Conservation (phyloP, 2,888 invertebrate species). For the Tinea trinotella region DNA sequence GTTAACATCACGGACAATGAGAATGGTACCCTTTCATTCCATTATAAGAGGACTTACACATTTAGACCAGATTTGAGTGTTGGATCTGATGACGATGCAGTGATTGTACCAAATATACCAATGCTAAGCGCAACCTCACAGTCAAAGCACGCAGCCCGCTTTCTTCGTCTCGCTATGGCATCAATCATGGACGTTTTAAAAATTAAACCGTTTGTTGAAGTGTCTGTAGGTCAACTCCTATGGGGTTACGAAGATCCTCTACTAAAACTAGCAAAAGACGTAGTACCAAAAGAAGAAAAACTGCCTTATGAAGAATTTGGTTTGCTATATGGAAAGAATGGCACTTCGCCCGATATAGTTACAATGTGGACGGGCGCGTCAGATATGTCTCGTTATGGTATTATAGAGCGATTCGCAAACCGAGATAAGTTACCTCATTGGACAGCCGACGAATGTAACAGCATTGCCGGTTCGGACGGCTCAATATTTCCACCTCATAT, state of each 20-base stretch:
- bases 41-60: slow-evolving; percentile 83
- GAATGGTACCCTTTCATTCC: slow-evolving; percentile 89
- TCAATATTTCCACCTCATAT: slow-evolving; percentile 93
- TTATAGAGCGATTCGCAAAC: slow-evolving; percentile 84
- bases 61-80: slow-evolving; percentile 83
- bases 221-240: slow-evolving; percentile 87
- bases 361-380: slow-evolving; percentile 84
- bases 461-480: slow-evolving; percentile 88
- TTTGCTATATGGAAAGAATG: slow-evolving; percentile 90
- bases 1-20: slow-evolving; percentile 87
- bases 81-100: slow-evolving; percentile 87
- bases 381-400: slow-evolving; percentile 82
- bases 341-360: slow-evolving; percentile 80
- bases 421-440: slow-evolving; percentile 81
- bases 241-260: slow-evolving; percentile 95
- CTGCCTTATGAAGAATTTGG: slow-evolving; percentile 93
- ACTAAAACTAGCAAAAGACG: slow-evolving; percentile 90
- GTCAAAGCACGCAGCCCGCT: slow-evolving; percentile 88
- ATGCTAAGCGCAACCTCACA: slow-evolving; percentile 91
- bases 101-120: slow-evolving; percentile 92
- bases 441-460: slow-evolving; percentile 84
- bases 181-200: slow-evolving; percentile 94
- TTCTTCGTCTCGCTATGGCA: slow-evolving; percentile 89
- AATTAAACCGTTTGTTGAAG: slow-evolving; percentile 91
- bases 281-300: slow-evolving; percentile 91